Base-by-base conservation (phyloP, 1,140 invertebrate genomes). In the Rhopalosiphum maidis region DNA sequence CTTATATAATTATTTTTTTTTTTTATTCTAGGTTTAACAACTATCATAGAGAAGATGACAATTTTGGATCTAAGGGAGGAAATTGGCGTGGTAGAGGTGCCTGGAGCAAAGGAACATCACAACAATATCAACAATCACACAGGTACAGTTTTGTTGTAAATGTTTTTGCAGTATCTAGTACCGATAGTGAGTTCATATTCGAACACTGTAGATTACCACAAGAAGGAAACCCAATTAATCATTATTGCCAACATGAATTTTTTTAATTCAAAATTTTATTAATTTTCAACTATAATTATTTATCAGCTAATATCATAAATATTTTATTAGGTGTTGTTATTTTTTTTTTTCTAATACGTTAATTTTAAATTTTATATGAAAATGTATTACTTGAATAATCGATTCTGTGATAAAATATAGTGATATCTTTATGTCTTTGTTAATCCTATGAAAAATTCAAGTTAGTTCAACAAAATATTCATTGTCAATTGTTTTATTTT, bases 131-230 rank as follows among this genome's bases (percentile, higher is more conserved):
- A 51, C 91, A 93, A 93, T 83, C 91, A 41, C 91, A 93, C 91
- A 93, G 91, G 91, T 93, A 93, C 82, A 93, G 91, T 93, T 93
- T 93, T 93, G 82, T 93, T 93, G 91, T 93, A 93, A 93, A 93
- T 93, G 91, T 93, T 93, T 83, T 93, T 93, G 91, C 91, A 93
- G 91, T 93, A 85, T 93, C 91, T 93, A 93, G 91, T 93, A 86
- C 91, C 48, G 82, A 93, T 93, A 93, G 91, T 93, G 68, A 93
- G 91, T 93, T 93, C 91, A 93, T 93, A 93, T 93, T 93, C 77
- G 82, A 93, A 85, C 77, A 93, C 77, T 93, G 91, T 93, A 93
- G 91, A 83, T 85, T 93, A 51, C 91, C 82, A 93, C 82, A 82
- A 93, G 91, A 93, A 85, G 91, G 77, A 93, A 93, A 93, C 35